phyloP scores from a whole-genome alignment of 2,113 vertebrate species.

The Arenaria interpres region DNA sequence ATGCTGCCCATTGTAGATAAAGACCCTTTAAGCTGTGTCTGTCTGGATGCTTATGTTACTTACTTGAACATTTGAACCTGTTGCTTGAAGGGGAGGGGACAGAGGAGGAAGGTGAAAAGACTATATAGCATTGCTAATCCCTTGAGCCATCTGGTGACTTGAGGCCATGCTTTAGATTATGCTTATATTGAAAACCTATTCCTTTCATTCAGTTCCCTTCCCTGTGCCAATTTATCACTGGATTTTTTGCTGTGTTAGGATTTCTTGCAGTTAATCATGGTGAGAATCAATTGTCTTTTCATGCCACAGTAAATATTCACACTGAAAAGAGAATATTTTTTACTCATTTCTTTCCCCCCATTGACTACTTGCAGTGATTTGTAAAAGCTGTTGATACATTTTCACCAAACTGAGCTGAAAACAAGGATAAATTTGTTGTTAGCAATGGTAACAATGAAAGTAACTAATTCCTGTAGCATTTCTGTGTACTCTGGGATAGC shows the following conservation, averaged over 20 bases:
- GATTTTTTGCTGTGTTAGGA: constrained; percentile 9
- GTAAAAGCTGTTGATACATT: neutral
- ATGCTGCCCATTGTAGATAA: neutral
- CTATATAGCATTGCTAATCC: constrained; percentile 49
- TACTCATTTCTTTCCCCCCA: neutral
- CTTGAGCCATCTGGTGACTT: constrained; percentile 63
- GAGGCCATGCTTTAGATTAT: constrained; percentile 32
- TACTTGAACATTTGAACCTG: constrained; percentile 48
- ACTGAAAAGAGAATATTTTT: neutral
- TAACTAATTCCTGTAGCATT: neutral
- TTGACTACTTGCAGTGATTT: neutral
- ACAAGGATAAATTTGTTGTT: neutral
- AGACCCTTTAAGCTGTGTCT: neutral
- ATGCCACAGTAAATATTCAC: neutral
- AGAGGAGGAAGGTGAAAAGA: constrained; percentile 50
- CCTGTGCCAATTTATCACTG: constrained; percentile 29
- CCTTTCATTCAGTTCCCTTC: constrained; percentile 44
- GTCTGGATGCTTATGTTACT: neutral
- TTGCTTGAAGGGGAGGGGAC: constrained; percentile 15
- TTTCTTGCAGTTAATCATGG: constrained; percentile 1
- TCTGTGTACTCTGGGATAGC: neutral
- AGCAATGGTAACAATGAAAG: neutral
- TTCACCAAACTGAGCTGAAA: neutral
- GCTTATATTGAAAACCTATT: constrained; percentile 43
- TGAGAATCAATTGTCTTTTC: constrained; percentile 20